Conservation (phyloP, 1,140 invertebrate genomes). For the Scaptomyza hsui region DNA sequence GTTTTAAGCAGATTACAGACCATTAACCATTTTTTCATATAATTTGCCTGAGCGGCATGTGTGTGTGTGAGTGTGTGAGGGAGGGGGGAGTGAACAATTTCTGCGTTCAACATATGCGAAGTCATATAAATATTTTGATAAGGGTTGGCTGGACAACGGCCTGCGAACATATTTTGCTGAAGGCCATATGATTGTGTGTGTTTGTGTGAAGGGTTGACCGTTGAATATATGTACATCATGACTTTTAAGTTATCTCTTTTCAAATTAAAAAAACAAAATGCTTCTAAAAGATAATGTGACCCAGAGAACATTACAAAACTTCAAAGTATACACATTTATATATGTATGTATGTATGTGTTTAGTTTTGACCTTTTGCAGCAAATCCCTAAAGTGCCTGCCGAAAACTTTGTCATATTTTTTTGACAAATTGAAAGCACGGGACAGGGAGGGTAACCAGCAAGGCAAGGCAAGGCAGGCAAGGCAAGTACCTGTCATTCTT, state of each 20-base stretch:
- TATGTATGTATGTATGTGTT: constrained; percentile 18
- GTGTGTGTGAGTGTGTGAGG: constrained; percentile 3
- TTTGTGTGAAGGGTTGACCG: constrained; percentile 58
- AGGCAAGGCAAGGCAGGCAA: not conserved
- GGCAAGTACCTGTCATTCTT: constrained; percentile 60
- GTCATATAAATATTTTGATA: constrained; percentile 83
- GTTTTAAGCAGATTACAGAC: constrained; percentile 82
- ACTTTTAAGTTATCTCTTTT: constrained; percentile 78
- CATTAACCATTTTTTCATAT: constrained; percentile 80
- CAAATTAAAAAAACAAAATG: constrained; percentile 48
- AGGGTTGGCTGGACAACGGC: constrained; percentile 67
- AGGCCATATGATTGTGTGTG: constrained; percentile 21
- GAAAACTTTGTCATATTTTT: constrained; percentile 71
- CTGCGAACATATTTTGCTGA: constrained; percentile 64
- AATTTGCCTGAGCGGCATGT: constrained; percentile 21
- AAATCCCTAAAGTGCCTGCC: constrained; percentile 77
- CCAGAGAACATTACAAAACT: constrained; percentile 28
- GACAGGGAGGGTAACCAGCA: too few relatives aligned
- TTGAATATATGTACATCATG: constrained; percentile 80
- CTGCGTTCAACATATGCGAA: constrained; percentile 78
- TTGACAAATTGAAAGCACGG: constrained; percentile 72
- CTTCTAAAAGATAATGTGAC: constrained; percentile 58
- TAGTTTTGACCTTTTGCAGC: constrained; percentile 56
- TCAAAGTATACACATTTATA: constrained; percentile 42
- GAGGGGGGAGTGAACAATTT: constrained; percentile 43